A percentile compares a stretch with the other conserved stretches of the same genome.
Evolutionary conservation across 2,888 invertebrate species (phyloP).

Genomic region (Coecobrya sp.): DNA sequence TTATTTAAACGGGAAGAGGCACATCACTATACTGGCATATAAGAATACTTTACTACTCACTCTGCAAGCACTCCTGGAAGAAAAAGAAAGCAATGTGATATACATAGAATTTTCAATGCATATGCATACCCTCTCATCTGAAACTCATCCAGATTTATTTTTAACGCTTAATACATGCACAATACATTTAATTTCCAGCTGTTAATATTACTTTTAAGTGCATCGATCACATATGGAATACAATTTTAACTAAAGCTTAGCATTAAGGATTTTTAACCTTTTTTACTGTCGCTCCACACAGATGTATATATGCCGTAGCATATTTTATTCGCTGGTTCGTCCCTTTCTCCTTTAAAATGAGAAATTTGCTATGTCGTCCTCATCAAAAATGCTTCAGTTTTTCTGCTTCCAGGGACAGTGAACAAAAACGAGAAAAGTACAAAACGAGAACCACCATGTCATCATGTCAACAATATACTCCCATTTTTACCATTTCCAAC

Average conservation of each 20-base stretch:
- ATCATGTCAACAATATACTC: neutral
- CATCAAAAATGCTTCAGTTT: slow-evolving; percentile 55
- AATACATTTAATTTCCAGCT: slow-evolving; percentile 38
- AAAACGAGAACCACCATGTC: neutral
- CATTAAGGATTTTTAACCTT: neutral
- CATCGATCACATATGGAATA: neutral
- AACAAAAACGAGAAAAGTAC: neutral
- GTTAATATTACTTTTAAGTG: slow-evolving; percentile 7
- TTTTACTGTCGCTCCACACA: neutral
- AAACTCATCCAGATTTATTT: slow-evolving; percentile 10
- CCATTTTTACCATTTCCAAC: neutral
- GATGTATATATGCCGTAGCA: too few species aligned
- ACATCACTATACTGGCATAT: neutral
- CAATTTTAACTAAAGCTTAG: neutral
- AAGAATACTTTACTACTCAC: neutral
- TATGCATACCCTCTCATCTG: slow-evolving; percentile 24
- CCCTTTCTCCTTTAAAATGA: slow-evolving; percentile 30
- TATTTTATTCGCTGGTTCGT: neutral
- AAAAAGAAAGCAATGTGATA: neutral
- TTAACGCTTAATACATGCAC: slow-evolving; percentile 3
- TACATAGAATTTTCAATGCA: slow-evolving; percentile 17
- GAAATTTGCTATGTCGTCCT: slow-evolving; percentile 33
- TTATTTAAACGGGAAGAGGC: slow-evolving; percentile 63
- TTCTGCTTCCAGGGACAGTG: slow-evolving; percentile 29
- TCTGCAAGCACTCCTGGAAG: neutral